Percentiles rank a stretch among this genome's conserved stretches.
Evolutionary conservation across 1,140 invertebrate genomes (phyloP).

Genomic region (Drosophila obscura): DNA sequence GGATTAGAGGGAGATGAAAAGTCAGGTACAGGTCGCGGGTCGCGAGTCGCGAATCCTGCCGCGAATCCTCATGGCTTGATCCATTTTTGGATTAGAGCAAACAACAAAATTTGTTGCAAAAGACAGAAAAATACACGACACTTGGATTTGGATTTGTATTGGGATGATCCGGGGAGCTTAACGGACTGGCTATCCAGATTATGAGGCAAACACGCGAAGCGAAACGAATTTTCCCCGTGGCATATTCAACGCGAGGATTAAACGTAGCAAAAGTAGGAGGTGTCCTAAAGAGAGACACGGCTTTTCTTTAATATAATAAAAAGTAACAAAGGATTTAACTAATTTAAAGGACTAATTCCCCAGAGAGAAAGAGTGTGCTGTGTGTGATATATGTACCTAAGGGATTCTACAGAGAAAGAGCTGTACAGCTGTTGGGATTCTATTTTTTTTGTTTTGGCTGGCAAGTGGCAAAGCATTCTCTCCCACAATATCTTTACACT

Average conservation of each 20-base stretch:
- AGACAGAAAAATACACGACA: conserved; percentile 52
- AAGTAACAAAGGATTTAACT: conserved; percentile 74
- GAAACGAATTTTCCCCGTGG: conserved; percentile 50
- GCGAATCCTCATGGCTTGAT: conserved; percentile 55
- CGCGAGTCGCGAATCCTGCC: conserved; percentile 12
- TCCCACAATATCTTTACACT: background rate
- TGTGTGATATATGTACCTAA: background rate
- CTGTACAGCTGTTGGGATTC: conserved; percentile 9
- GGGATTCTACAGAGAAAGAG: background rate
- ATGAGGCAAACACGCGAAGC: conserved; percentile 25
- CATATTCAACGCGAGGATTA: conserved; percentile 48
- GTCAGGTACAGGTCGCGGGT: conserved; percentile 62
- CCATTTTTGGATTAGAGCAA: conserved; percentile 73
- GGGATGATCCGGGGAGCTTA: conserved; percentile 71
- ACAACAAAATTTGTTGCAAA: conserved; percentile 34
- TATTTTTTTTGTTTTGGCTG: background rate
- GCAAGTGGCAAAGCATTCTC: background rate
- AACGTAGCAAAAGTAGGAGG: conserved; percentile 19
- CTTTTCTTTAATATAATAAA: conserved; percentile 69
- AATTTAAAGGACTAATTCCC: conserved; percentile 45
- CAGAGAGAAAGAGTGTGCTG: background rate
- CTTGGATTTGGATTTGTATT: conserved; percentile 68
- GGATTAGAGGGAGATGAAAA: conserved; percentile 67
- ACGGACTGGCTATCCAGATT: conserved; percentile 60
- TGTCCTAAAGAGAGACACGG: background rate